Conservation (phyloP, 2,797 vertebrate species). For the Delichon dasypus region DNA sequence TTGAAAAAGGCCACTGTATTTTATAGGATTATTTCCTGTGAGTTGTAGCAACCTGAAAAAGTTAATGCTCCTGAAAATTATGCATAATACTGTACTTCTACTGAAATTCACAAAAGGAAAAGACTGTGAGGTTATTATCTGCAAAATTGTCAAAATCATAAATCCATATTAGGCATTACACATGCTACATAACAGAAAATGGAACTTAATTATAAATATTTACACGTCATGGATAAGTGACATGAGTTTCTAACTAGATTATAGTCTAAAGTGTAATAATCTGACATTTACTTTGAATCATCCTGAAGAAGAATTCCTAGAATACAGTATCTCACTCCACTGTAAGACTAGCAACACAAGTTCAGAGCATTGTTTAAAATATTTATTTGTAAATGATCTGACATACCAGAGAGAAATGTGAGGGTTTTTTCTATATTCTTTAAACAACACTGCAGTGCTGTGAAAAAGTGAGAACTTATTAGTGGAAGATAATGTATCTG, state of each 20-base stretch:
- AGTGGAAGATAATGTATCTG: neutral
- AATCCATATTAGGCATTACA: neutral
- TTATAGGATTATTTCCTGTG: neutral
- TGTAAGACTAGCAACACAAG: neutral
- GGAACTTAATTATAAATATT: neutral
- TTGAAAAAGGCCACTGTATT: neutral
- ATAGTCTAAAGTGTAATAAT: neutral
- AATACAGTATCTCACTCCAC: neutral
- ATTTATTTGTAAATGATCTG: slow-evolving; percentile 48
- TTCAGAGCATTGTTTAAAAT: slow-evolving; percentile 55
- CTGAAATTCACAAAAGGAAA: neutral
- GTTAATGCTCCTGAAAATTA: neutral
- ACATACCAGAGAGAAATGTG: neutral
- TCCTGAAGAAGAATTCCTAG: neutral
- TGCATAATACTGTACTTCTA: neutral
- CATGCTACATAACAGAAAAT: neutral
- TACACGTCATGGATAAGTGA: neutral
- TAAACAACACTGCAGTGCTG: neutral
- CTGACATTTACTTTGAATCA: neutral
- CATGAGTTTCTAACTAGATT: neutral
- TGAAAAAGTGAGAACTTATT: neutral
- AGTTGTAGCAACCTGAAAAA: neutral
- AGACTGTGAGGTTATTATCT: neutral
- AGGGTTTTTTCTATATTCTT: neutral
- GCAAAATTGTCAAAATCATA: neutral